Evolutionary conservation across 2,113 vertebrate species (phyloP), one percentile per base, ranked within the genome.

Genomic region (Progne subis): DNA sequence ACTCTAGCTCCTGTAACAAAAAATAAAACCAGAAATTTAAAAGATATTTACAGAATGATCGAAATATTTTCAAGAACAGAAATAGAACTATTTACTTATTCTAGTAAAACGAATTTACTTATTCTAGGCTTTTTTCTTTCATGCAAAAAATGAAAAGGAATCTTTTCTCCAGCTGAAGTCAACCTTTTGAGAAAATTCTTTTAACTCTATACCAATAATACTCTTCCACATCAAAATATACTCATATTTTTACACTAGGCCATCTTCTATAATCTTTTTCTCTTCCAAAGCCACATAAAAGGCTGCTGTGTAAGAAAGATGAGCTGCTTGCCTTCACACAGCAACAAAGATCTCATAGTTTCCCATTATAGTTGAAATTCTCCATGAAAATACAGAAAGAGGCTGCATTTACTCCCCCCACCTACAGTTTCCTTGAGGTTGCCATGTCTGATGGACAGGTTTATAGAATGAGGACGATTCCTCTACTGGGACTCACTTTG

Each of bases 1-100:
- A 99, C 99, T 99, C 99, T 99, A 97, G 99, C 99, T 98, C 99
- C 99, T 99, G 98, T 37, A 98, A 98, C 50, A 96, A 97, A 93
- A 97, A 96, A 77, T 6, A 96, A 92, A 82, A 95, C 56, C 7
- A 91, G 64, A 96, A 72, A 83, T 86, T 56, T 44, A 44, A 25
- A 96, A 95, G 80, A 39, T 65, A 71, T 82, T 88, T 87, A 60
- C 19, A 57, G 63, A 94, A 92, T 47, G 47, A 75, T 50, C 65
- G 71, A 94, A 95, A 87, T 81, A 75, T 77, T 83, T 89, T 83
- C 78, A 87, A 57, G 8, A 44, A 87, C 34, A 57, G 16, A 39
- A 34, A 59, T 0, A 87, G 41, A 96, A 91, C 5, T 82, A 71
- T 9, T 89, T 71, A 64, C 7, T 44, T 53, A 34, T 29, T 64